These are phyloP conservation scores for Aphrocallistes beatrix DNA, from an alignment of 37 sponge, comb jelly and placozoan genomes.

Conservation along the genomic window DNA sequence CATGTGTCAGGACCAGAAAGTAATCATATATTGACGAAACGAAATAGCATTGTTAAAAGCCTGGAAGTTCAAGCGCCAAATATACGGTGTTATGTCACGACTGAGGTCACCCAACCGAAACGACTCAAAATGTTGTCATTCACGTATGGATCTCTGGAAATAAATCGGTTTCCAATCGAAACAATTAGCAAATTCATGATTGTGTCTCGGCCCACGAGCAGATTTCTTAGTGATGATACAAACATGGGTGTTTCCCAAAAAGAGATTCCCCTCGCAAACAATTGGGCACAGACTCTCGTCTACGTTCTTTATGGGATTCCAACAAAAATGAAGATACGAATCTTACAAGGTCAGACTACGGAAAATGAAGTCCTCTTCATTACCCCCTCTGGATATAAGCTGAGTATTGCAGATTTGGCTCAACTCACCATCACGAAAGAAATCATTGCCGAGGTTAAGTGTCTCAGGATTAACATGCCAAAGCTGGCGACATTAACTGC, in stretches of 20 bases:
- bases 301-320: slow-evolving; percentile 36
- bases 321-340: background rate
- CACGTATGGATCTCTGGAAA: slow-evolving; percentile 48
- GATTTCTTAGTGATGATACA: slow-evolving; percentile 30
- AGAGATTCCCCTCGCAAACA: slow-evolving; percentile 58
- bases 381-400: background rate
- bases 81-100: background rate
- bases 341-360: background rate
- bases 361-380: background rate
- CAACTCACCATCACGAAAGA: background rate
- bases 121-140: slow-evolving; percentile 19
- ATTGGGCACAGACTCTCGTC: slow-evolving; percentile 59
- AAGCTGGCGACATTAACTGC: background rate
- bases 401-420: background rate
- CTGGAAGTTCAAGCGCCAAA: background rate
- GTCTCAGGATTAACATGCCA: background rate
- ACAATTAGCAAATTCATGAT: slow-evolving; percentile 47
- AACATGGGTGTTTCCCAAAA: slow-evolving; percentile 20
- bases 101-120: background rate
- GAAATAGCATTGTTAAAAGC: background rate
- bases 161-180: slow-evolving; percentile 43
- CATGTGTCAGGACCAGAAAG: background rate
- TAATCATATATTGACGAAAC: background rate
- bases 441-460: background rate
- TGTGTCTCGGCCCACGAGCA: slow-evolving; percentile 50